Conservation (phyloP, 2,888 invertebrate genomes). For the Thera britannica region DNA sequence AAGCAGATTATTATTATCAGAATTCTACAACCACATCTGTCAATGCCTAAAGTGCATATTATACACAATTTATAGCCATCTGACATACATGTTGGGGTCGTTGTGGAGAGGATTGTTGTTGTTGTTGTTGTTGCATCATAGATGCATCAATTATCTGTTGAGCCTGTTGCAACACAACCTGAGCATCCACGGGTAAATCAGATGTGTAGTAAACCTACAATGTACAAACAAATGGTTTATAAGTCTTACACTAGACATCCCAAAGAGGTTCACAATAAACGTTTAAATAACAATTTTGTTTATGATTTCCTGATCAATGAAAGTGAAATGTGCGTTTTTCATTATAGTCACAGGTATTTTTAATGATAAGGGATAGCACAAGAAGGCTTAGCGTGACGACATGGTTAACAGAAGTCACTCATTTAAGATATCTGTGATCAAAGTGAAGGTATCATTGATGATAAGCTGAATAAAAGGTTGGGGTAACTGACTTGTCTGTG, state of each 20-base stretch:
- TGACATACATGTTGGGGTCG: slow-evolving; percentile 84
- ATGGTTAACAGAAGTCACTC: background rate
- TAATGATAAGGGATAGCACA: background rate
- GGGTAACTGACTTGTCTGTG: slow-evolving; percentile 59
- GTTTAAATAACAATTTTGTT: slow-evolving; percentile 1
- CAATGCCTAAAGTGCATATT: slow-evolving; percentile 54
- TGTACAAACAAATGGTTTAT: slow-evolving; percentile 67
- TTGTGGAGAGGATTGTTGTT: slow-evolving; percentile 65
- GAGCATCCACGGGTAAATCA: slow-evolving; percentile 82
- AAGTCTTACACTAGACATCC: slow-evolving; percentile 29
- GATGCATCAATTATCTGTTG: slow-evolving; percentile 85
- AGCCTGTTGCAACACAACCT: slow-evolving; percentile 83
- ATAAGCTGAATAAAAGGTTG: background rate
- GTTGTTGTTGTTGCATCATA: slow-evolving; percentile 76
- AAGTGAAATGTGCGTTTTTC: background rate
- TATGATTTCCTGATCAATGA: slow-evolving; percentile 15
- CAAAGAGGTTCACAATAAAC: slow-evolving; percentile 25
- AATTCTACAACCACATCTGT: slow-evolving; percentile 54
- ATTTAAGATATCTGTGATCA: background rate
- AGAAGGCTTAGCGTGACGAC: background rate
- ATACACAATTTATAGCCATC: slow-evolving; percentile 58
- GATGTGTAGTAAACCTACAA: slow-evolving; percentile 84
- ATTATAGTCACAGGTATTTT: background rate
- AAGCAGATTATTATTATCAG: slow-evolving; percentile 60
- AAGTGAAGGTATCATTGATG: background rate